Evolutionary conservation across 2,797 vertebrate species (phyloP).

Genomic region (Hemitrygon akajei): DNA sequence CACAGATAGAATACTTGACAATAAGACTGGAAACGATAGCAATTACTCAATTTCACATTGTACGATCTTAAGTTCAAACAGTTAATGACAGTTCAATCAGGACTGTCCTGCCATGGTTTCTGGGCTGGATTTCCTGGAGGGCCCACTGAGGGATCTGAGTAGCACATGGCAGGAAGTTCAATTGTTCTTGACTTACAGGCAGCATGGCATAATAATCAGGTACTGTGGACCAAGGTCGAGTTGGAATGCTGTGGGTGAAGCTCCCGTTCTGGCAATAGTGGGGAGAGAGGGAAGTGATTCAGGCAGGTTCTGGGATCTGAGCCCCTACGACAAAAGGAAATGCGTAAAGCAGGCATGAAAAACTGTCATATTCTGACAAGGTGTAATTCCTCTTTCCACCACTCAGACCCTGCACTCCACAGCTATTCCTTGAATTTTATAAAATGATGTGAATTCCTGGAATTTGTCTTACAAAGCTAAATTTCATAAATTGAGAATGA

Average conservation of each 20-base stretch:
- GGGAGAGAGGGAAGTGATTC: too few relatives aligned
- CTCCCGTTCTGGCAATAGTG: neutral
- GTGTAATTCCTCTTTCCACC: neutral
- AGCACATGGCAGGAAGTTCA: neutral
- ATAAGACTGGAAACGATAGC: neutral
- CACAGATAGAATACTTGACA: too few relatives aligned
- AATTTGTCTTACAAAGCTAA: too few relatives aligned
- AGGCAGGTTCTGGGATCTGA: neutral
- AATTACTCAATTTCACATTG: neutral
- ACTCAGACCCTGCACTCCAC: too few relatives aligned
- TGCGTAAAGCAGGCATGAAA: neutral
- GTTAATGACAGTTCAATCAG: neutral
- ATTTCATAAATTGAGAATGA: too few relatives aligned
- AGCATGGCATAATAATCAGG: neutral
- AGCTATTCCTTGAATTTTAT: too few relatives aligned
- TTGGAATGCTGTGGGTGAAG: neutral
- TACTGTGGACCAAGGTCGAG: neutral
- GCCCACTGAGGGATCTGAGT: neutral
- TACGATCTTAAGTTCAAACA: neutral
- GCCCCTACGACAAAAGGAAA: neutral
- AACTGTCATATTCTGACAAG: neutral
- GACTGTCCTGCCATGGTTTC: neutral
- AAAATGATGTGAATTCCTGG: too few relatives aligned
- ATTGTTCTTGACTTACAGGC: neutral
- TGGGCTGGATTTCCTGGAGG: neutral